phyloP scores from a whole-genome alignment of 2,797 vertebrate species.

The Sebastolobus altivelis region DNA sequence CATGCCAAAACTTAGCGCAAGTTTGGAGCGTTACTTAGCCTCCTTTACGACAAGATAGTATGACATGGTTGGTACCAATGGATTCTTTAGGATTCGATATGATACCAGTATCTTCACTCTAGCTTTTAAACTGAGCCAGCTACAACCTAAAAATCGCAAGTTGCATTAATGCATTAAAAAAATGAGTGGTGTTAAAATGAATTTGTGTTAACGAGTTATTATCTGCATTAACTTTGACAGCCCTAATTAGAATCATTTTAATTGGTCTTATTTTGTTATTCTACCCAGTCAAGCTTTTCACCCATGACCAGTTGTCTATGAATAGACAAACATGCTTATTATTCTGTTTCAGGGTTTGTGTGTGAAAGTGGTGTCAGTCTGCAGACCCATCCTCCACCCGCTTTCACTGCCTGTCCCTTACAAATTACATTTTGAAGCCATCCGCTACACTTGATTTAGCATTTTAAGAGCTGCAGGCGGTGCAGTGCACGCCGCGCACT shows the following conservation, averaged over 20 bases:
- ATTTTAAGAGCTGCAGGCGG: conserved; percentile 31
- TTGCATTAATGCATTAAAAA: no score
- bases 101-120: no score
- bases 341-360: conserved; percentile 2
- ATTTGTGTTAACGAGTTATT: no score
- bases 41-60: no score
- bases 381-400: conserved; percentile 14
- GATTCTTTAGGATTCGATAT: no score
- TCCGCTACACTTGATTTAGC: conserved; percentile 25
- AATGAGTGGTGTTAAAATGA: no score
- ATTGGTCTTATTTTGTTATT: neutral
- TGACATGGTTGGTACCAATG: no score
- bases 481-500: conserved; percentile 22
- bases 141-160: no score
- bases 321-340: neutral
- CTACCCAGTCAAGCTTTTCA: neutral
- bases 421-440: conserved; percentile 58
- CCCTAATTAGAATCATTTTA: neutral
- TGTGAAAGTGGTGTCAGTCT: conserved; percentile 13
- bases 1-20: no score
- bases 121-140: no score
- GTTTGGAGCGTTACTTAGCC: no score
- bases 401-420: conserved; percentile 29
- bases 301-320: neutral
- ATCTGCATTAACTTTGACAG: no score